Percentiles rank a stretch among this genome's conserved stretches.
phyloP scores from a whole-genome alignment of 1,140 invertebrate genomes.

The Metopolophium dirhodum region DNA sequence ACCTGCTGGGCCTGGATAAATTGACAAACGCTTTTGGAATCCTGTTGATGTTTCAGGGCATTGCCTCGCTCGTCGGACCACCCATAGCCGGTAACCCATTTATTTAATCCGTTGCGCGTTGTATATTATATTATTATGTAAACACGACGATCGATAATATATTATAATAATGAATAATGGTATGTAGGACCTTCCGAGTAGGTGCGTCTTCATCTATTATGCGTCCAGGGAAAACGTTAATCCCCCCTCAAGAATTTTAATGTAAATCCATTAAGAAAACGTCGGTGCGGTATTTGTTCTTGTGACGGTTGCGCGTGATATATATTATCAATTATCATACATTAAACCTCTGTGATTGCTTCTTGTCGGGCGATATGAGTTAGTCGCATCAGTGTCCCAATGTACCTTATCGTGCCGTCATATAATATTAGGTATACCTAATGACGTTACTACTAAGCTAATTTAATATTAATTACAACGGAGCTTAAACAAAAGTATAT shows the following conservation, averaged over 20 bases:
- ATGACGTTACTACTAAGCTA: neutral
- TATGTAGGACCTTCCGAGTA: neutral
- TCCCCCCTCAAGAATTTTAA: neutral
- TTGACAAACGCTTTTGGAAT: constrained; percentile 94
- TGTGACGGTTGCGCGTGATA: neutral
- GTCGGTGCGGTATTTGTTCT: neutral
- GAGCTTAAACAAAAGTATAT: neutral
- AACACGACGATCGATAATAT: neutral
- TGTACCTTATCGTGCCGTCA: neutral
- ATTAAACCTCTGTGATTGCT: neutral
- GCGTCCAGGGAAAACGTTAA: neutral
- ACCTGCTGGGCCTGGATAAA: constrained; percentile 83
- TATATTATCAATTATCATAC: neutral
- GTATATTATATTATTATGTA: neutral
- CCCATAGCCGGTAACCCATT: constrained; percentile 79
- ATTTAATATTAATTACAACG: neutral
- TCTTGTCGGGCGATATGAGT: neutral
- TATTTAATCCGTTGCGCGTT: neutral
- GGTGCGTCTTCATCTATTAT: neutral
- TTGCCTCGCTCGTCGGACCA: constrained; percentile 86
- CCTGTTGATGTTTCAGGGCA: constrained; percentile 87
- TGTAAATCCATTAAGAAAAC: neutral
- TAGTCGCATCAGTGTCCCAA: neutral
- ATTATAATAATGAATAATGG: neutral
- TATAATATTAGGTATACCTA: neutral